phyloP scores from a whole-genome alignment of 2,888 invertebrate species.

The Scotopteryx bipunctaria region DNA sequence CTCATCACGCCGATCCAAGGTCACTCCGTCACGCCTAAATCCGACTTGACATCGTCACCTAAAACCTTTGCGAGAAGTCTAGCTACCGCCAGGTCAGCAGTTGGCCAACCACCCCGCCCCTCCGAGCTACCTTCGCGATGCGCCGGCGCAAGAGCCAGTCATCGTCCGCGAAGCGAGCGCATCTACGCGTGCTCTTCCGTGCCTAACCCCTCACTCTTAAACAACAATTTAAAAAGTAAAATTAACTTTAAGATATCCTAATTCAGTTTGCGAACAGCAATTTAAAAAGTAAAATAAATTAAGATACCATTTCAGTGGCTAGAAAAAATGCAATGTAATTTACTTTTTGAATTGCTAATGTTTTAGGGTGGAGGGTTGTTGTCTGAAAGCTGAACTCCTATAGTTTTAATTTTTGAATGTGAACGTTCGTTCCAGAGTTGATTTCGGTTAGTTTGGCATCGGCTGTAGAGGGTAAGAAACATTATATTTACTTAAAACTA shows the following conservation, averaged over 20 bases:
- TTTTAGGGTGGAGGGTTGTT: slow-evolving; percentile 24
- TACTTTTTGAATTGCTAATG: slow-evolving; percentile 14
- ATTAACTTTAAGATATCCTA: not conserved
- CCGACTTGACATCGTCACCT: slow-evolving; percentile 15
- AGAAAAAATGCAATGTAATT: not conserved
- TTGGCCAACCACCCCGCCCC: slow-evolving; percentile 34
- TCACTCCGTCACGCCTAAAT: slow-evolving; percentile 16
- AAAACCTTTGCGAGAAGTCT: slow-evolving; percentile 10
- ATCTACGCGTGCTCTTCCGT: slow-evolving; percentile 27
- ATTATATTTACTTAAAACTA: not conserved
- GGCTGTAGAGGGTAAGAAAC: slow-evolving; percentile 21
- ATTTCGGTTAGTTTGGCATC: slow-evolving; percentile 4
- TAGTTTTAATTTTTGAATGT: slow-evolving; percentile 26
- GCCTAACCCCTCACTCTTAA: slow-evolving; percentile 18
- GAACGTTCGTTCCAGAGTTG: slow-evolving; percentile 22
- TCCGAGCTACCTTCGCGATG: slow-evolving; percentile 36
- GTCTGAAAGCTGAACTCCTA: slow-evolving; percentile 10
- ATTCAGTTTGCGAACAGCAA: not conserved
- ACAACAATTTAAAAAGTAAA: slow-evolving; percentile 21
- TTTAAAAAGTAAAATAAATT: not conserved
- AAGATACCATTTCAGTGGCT: slow-evolving; percentile 2
- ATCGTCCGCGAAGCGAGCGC: slow-evolving; percentile 34
- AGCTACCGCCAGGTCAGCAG: slow-evolving; percentile 2
- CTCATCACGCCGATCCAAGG: slow-evolving; percentile 9
- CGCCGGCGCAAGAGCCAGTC: slow-evolving; percentile 33